A percentile compares a stretch with the other conserved stretches of the same genome.
phyloP scores from a whole-genome alignment of 2,888 invertebrate species.

The Acrobasis repandana region DNA sequence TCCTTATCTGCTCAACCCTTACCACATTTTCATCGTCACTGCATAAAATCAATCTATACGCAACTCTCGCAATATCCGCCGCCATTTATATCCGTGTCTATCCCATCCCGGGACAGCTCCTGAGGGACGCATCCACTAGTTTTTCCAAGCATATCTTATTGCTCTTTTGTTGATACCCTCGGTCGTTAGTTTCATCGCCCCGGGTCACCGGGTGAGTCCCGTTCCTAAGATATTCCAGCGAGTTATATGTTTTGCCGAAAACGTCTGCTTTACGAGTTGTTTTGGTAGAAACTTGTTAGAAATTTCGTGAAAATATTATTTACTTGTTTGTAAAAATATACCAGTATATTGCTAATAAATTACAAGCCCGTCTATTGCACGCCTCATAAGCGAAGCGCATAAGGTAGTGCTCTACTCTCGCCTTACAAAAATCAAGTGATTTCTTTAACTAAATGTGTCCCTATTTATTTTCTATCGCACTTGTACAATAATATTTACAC shows the following conservation, averaged over 20 bases:
- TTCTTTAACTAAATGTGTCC: no score
- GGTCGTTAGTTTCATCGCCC: slow-evolving; percentile 82
- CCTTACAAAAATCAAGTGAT: no score
- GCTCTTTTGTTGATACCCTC: slow-evolving; percentile 81
- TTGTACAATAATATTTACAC: no score
- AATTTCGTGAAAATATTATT: not conserved
- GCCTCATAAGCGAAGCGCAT: no score
- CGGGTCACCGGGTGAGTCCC: slow-evolving; percentile 55
- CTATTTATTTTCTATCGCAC: no score
- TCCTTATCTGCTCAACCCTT: slow-evolving; percentile 3
- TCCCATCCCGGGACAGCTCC: slow-evolving; percentile 52
- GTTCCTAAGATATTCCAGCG: slow-evolving; percentile 37
- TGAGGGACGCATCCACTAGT: slow-evolving; percentile 76
- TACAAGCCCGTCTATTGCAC: no score
- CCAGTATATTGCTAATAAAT: no score
- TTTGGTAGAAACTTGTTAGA: slow-evolving; percentile 14
- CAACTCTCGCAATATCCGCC: slow-evolving; percentile 51
- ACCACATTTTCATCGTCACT: slow-evolving; percentile 17
- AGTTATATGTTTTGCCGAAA: slow-evolving; percentile 35
- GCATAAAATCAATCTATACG: slow-evolving; percentile 26
- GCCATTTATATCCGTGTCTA: slow-evolving; percentile 46
- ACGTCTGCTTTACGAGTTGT: slow-evolving; percentile 29
- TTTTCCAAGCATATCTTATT: slow-evolving; percentile 83
- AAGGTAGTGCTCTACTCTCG: no score
- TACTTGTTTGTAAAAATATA: no score